These are phyloP conservation scores for Eupristina koningsbergeri DNA, from an alignment of 1,140 invertebrate genomes.

Conservation along the genomic window DNA sequence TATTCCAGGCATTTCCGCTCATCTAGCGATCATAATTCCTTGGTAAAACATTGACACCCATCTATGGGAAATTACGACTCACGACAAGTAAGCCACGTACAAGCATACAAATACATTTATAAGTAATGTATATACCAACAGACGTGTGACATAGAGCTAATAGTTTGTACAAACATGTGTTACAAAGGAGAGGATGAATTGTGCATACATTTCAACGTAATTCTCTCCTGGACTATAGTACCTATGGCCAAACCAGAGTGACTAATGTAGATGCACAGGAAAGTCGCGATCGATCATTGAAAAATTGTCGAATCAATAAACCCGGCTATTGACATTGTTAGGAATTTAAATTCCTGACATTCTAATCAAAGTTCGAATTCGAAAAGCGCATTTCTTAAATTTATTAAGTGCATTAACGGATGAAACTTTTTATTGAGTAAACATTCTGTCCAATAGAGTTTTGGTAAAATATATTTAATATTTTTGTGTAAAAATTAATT, in stretches of 20 bases:
- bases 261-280: too few species aligned
- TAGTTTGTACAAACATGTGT: constrained; percentile 70
- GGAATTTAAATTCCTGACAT: too few species aligned
- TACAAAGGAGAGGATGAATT: constrained; percentile 64
- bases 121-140: constrained; percentile 46
- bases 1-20: constrained; percentile 7
- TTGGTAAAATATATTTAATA: too few species aligned
- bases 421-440: too few species aligned
- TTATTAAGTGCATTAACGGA: too few species aligned
- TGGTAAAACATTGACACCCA: constrained; percentile 71
- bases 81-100: constrained; percentile 24
- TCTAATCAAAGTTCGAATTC: too few species aligned
- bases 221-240: constrained; percentile 67
- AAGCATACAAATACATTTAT: constrained; percentile 7
- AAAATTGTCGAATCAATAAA: too few species aligned
- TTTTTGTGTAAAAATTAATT: too few species aligned
- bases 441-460: too few species aligned
- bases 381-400: too few species aligned
- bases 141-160: constrained; percentile 70
- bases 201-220: constrained; percentile 61
- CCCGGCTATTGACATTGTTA: too few species aligned
- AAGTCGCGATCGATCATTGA: constrained; percentile 38
- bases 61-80: neutral
- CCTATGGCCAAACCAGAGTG: neutral
- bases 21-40: constrained; percentile 68